Percentiles rank a stretch among this genome's conserved stretches.
phyloP scores from a whole-genome alignment of 1,140 invertebrate species.

The Drosophila mayri region DNA sequence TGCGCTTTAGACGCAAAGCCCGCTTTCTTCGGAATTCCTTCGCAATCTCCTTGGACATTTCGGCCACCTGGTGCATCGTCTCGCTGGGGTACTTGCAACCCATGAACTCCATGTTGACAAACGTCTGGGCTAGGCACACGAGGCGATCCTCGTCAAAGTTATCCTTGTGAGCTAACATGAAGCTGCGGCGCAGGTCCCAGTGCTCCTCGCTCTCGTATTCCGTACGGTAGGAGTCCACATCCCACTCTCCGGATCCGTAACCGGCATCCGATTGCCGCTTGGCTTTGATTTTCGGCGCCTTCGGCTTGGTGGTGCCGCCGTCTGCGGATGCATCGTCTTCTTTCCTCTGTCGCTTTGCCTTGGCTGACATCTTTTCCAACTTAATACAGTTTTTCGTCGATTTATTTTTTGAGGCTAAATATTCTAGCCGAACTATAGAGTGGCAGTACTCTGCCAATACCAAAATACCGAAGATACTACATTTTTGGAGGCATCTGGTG shows the following conservation, averaged over 20 bases:
- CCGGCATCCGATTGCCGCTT: constrained; percentile 12
- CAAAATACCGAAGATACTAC: no score
- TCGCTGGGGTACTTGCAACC: constrained; percentile 93
- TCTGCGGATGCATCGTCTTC: neutral
- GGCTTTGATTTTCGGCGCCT: constrained; percentile 25
- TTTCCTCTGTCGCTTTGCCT: constrained; percentile 28
- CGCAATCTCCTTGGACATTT: constrained; percentile 90
- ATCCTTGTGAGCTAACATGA: constrained; percentile 90
- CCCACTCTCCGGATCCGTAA: constrained; percentile 85
- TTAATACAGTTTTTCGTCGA: no score
- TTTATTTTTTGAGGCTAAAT: no score
- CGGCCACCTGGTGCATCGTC: constrained; percentile 91
- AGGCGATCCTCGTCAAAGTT: constrained; percentile 90
- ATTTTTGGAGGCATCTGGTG: no score
- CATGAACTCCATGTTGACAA: constrained; percentile 93
- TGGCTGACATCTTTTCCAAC: constrained; percentile 45
- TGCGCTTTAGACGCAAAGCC: constrained; percentile 89
- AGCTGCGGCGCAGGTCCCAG: constrained; percentile 91
- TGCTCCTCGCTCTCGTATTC: constrained; percentile 93
- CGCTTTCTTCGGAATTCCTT: constrained; percentile 89
- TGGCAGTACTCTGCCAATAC: no score
- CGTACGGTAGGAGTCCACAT: constrained; percentile 88
- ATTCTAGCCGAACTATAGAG: no score
- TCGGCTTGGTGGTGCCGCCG: neutral
- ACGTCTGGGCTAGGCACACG: constrained; percentile 93